A percentile compares a stretch with the other conserved stretches of the same genome.
phyloP scores from a whole-genome alignment of 2,797 vertebrate species.

The Coracias cyanogaster region DNA sequence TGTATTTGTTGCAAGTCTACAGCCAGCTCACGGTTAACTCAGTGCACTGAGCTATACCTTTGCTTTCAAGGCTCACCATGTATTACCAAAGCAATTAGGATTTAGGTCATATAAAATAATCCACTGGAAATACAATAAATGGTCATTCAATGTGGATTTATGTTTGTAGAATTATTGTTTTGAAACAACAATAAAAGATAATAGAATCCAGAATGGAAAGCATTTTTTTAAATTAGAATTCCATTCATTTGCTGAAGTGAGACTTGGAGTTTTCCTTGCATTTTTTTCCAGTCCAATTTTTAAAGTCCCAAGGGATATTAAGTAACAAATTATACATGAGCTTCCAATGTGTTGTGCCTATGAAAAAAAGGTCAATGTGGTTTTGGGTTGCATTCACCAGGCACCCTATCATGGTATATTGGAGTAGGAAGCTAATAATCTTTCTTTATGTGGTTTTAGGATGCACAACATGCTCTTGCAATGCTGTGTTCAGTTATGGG shows the following conservation, averaged over 20 bases:
- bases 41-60: not conserved
- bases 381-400: constrained; percentile 42
- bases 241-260: not conserved
- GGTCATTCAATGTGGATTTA: not conserved
- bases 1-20: not conserved
- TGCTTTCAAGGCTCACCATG: not conserved
- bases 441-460: constrained; percentile 53
- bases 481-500: constrained; percentile 47
- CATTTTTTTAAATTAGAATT: not conserved
- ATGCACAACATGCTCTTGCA: constrained; percentile 47
- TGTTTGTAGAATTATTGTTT: not conserved
- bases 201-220: not conserved
- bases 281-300: constrained; percentile 28
- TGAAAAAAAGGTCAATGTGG: constrained; percentile 43
- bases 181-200: not conserved
- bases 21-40: not conserved
- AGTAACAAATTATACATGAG: constrained; percentile 43
- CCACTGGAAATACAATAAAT: not conserved
- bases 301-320: constrained; percentile 19
- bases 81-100: not conserved
- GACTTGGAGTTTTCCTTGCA: not conserved
- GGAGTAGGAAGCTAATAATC: constrained; percentile 48
- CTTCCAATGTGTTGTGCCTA: constrained; percentile 11
- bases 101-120: not conserved
- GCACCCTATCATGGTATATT: constrained; percentile 10